Base-by-base conservation (phyloP, 2,888 invertebrate species). In the Nomada hirtipes region DNA sequence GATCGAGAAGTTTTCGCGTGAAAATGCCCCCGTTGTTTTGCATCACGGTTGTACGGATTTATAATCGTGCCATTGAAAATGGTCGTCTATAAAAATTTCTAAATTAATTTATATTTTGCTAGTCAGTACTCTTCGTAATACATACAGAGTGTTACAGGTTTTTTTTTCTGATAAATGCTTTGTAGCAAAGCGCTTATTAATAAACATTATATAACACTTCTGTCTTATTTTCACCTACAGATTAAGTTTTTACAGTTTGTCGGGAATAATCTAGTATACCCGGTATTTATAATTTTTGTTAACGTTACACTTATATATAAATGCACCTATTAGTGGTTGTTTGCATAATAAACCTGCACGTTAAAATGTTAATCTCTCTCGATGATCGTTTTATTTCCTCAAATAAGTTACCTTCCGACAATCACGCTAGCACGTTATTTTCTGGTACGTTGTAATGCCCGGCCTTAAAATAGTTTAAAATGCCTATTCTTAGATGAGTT, bases 401-500 rank as follows among this genome's bases (percentile, higher is more conserved):
- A 20, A 50, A 55, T 20, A 47, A 0, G 52, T 65, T 60, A 47
- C 44, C 44, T 52, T 3, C 29, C 13, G 60, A 61, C 70, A 60
- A 65, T 69, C 75, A 36, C 64, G 55, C 53, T 18, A 47, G 23
- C 69, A 11, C 64, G 61, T 79, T 76, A 79, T 76, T 70, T 70
- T 64, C 42, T 59, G 53, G 36, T 13, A 52, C 44, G 2, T 36
- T 60, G 67, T 71, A 44, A 71, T 53, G 52, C n/a, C 23, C 53
- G 23, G 36, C 26, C 76, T 71, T 70, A 71, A 76, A 79, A 79
- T 76, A 76, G 71, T 50, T 57, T 23, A 55, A 67, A 67, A 57
- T 11, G 76, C 44, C 71, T 79, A 71, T 79, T 79, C 76, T 76
- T 71, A 67, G 71, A 76, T 11, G 47, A 47, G 47, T 61, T 61